These are phyloP conservation scores for Paraescarpia echinospica DNA, from an alignment of 1,140 invertebrate species.

Conservation along the genomic window DNA sequence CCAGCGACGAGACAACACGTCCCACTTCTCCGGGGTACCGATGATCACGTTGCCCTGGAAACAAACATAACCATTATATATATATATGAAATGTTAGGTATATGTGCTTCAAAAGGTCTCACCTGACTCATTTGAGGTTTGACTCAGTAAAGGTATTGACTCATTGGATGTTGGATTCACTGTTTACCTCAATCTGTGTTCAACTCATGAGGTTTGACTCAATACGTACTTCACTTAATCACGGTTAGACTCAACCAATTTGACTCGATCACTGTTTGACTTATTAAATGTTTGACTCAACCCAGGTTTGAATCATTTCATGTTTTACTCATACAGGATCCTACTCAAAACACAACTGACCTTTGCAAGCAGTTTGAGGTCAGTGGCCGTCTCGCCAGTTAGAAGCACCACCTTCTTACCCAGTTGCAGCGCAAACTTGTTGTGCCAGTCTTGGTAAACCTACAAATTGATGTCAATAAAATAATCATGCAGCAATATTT, in stretches of 20 bases:
- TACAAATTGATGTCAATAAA: conserved; percentile 31
- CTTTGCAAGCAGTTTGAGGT: conserved; percentile 79
- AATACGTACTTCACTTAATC: no score
- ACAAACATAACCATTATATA: not conserved
- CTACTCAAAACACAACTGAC: not conserved
- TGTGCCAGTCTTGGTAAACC: conserved; percentile 86
- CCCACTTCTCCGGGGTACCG: conserved; percentile 98
- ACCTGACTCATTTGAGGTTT: no score
- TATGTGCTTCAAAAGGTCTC: no score
- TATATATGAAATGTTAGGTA: no score
- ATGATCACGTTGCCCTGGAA: conserved; percentile 85
- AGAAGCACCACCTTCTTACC: conserved; percentile 85
- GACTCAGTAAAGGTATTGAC: no score
- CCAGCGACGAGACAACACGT: conserved; percentile 96
- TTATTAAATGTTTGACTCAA: not conserved
- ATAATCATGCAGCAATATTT: conserved; percentile 9
- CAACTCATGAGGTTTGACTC: no score
- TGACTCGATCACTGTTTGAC: no score
- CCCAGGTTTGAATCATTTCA: not conserved
- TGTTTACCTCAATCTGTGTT: no score
- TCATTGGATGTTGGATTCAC: no score
- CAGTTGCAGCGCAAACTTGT: conserved; percentile 79
- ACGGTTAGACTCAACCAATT: no score
- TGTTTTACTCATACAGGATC: not conserved
- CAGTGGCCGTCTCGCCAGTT: conserved; percentile 97